These are phyloP conservation scores for Solea solea DNA, from an alignment of 2,113 vertebrate genomes.

Conservation along the genomic window DNA sequence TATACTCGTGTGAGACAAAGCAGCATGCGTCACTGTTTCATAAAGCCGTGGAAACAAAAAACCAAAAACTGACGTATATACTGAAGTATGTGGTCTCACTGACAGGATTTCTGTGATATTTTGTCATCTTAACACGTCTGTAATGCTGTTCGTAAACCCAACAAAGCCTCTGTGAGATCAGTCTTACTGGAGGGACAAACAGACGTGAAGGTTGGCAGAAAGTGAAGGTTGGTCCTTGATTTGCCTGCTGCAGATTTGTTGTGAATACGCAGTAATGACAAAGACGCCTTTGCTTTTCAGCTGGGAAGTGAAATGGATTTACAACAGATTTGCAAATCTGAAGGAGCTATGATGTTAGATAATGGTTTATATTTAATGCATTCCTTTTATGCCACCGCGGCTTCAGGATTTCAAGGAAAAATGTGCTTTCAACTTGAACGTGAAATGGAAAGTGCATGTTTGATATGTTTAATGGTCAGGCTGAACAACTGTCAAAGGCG, in stretches of 20 bases:
- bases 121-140: background rate
- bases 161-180: background rate
- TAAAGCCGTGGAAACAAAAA: background rate
- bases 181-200: background rate
- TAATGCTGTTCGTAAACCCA: slow-evolving; percentile 6
- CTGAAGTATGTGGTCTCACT: background rate
- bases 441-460: background rate
- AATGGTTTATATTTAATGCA: background rate
- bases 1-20: background rate
- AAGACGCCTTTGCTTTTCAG: background rate
- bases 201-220: slow-evolving; percentile 8
- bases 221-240: slow-evolving; percentile 20
- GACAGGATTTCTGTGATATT: background rate
- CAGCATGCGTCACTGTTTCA: background rate
- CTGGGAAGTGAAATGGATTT: slow-evolving; percentile 7
- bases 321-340: background rate
- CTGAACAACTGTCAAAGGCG: background rate
- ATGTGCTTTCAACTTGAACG: background rate
- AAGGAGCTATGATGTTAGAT: background rate
- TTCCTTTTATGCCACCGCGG: background rate
- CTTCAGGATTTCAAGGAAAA: background rate
- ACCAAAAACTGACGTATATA: background rate
- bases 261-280: slow-evolving; percentile 1
- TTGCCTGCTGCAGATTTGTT: slow-evolving; percentile 9
- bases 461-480: background rate